phyloP scores from a whole-genome alignment of 2,113 vertebrate species.

The Phodopus roborovskii region DNA sequence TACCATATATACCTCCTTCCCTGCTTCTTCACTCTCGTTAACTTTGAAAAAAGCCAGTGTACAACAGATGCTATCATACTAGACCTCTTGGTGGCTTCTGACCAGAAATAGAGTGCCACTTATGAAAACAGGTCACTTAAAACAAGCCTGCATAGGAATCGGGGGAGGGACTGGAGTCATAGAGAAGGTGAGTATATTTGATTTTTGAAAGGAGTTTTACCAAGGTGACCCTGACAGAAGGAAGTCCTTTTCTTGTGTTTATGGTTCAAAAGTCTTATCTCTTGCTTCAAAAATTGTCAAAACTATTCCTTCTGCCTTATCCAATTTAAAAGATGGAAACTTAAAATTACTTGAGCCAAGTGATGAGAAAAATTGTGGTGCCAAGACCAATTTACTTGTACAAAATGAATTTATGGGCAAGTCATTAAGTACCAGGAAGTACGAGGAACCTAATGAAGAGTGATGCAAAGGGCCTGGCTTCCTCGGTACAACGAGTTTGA shows the following conservation, averaged over 20 bases:
- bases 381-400: conserved; percentile 72
- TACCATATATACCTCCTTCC: background rate
- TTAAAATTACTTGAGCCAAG: conserved; percentile 76
- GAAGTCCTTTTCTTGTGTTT: conserved; percentile 43
- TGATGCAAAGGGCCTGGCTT: conserved; percentile 46
- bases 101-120: conserved; percentile 9
- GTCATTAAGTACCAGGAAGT: conserved; percentile 71
- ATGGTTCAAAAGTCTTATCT: conserved; percentile 61
- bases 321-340: conserved; percentile 77
- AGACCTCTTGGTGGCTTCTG: conserved; percentile 41
- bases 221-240: conserved; percentile 62
- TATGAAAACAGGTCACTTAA: conserved; percentile 60
- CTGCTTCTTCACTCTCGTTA: background rate
- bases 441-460: conserved; percentile 68
- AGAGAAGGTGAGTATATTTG: background rate
- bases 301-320: conserved; percentile 66
- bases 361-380: conserved; percentile 78
- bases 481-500: conserved; percentile 25
- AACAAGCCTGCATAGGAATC: background rate
- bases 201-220: conserved; percentile 50
- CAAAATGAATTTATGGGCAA: conserved; percentile 72
- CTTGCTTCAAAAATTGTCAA: conserved; percentile 60
- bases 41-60: background rate
- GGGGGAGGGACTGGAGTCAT: background rate
- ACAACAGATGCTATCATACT: background rate